These are phyloP conservation scores for Seriola dumerili DNA, from an alignment of 2,113 vertebrate genomes.

Conservation along the genomic window DNA sequence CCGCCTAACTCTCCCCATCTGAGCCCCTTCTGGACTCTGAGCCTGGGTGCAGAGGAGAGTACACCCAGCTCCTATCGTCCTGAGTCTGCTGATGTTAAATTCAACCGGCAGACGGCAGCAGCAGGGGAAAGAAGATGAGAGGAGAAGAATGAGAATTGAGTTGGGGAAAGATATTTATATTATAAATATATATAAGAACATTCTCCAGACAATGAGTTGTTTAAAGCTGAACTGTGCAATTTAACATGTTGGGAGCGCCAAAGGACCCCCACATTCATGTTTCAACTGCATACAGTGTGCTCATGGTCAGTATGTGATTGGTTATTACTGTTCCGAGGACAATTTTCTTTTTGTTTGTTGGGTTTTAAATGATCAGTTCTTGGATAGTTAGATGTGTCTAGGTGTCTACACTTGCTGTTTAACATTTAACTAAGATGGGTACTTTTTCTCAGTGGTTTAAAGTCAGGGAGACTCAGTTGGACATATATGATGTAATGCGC, in stretches of 20 bases:
- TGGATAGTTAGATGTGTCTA: not conserved
- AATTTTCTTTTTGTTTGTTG: not conserved
- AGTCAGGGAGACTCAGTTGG: not conserved
- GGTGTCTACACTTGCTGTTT: no score
- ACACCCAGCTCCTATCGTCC: constrained; percentile 95
- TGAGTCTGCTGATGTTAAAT: constrained; percentile 86
- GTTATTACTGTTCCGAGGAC: not conserved
- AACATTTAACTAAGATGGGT: no score
- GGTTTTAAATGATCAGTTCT: not conserved
- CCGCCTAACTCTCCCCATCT: constrained; percentile 93
- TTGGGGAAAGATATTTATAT: constrained; percentile 11
- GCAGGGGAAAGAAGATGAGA: constrained; percentile 55
- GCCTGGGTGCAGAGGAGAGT: constrained; percentile 93
- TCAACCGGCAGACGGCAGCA: constrained; percentile 82
- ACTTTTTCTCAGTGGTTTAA: not conserved
- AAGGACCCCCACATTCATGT: not conserved
- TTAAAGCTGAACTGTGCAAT: constrained; percentile 21
- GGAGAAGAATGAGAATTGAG: constrained; percentile 69
- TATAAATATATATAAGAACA: not conserved
- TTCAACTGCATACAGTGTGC: not conserved
- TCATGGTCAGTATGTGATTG: not conserved
- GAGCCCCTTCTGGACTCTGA: constrained; percentile 89
- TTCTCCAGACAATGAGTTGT: not conserved
- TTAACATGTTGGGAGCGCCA: not conserved
- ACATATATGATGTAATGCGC: no score